Conservation (phyloP, 1,140 invertebrate genomes). For the Nylanderia fulva region DNA sequence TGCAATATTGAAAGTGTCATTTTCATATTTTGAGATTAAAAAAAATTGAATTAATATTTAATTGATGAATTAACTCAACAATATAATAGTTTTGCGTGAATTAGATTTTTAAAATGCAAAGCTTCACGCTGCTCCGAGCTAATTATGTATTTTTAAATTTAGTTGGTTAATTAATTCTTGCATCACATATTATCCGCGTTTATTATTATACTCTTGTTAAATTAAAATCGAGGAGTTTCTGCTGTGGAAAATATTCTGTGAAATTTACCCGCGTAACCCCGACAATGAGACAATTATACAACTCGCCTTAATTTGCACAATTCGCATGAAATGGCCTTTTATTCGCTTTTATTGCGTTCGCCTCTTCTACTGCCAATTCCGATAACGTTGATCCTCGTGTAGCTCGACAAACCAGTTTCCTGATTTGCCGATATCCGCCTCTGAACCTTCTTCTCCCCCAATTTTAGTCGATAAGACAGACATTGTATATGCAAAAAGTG, state of each 20-base stretch:
- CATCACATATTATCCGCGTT: background rate
- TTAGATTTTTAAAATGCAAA: constrained; percentile 7
- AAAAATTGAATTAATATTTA: constrained; percentile 4
- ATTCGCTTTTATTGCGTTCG: background rate
- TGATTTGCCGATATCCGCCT: constrained; percentile 60
- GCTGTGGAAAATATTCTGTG: background rate
- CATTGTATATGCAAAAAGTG: constrained; percentile 43
- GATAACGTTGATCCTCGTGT: constrained; percentile 29
- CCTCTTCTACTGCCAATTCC: constrained; percentile 48
- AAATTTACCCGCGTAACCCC: background rate
- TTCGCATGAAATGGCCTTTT: background rate
- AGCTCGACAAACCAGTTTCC: constrained; percentile 55
- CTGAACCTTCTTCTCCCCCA: constrained; percentile 8
- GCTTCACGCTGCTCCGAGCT: background rate
- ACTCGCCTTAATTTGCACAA: constrained; percentile 30
- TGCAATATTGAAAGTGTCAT: background rate
- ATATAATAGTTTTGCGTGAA: background rate
- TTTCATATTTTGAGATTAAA: background rate
- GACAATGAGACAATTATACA: constrained; percentile 19
- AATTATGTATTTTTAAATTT: constrained; percentile 16
- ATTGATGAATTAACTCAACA: background rate
- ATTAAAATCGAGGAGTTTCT: constrained; percentile 3
- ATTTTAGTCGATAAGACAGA: constrained; percentile 54
- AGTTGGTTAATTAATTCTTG: background rate
- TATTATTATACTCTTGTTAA: constrained; percentile 3